Base-by-base conservation (phyloP, 2,888 invertebrate genomes). In the Willowsia nigromaculata region DNA sequence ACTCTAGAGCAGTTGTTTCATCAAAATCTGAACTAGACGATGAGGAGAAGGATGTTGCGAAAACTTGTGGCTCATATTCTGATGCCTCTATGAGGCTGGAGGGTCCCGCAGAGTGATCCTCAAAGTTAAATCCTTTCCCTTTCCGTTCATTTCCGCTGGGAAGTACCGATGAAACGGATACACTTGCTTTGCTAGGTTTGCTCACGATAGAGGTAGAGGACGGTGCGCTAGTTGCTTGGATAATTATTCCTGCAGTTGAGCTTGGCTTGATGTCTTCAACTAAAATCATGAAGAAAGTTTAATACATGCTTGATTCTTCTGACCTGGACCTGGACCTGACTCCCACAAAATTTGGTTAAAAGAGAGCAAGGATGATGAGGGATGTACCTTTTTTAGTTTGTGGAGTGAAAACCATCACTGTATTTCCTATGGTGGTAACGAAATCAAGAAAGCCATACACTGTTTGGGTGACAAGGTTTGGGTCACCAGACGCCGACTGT, bases 401-500 rank as follows among this genome's bases (percentile, higher is more conserved):
- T 0, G 98, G 98, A 0, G 98, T 98, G 94, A 98, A 98, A 47
- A 98, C 96, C 97, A 98, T 98, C 82, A 98, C 96, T 15, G 98
- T 98, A 94, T 98, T 97, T 90, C 97, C 98, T 93, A 98, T 97
- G 3, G 98, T 98, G 0, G 98, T 98, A 81, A 98, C 97, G 94
- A 98, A 98, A 94, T 98, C 98, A 92, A 98, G 94, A 94, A 98
- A 98, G 84, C 98, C 98, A 93, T 98, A 98, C 76, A 98, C 98
- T 0, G 98, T 98, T 94, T 98, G 98, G 25, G 98, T 98, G 91
- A 97, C 95, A 92, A 96, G 95, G 25, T 93, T 92, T 2, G 92
- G 92, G 85, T 93, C 90, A 13, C 81, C 82, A 92, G 95, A 93
- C 93, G 85, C 93, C 93, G 9, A 37, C 89, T 85, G 71, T 9